Evolutionary conservation across 2,797 vertebrate genomes (phyloP), one percentile per base, ranked within the genome.

Genomic region (Hippocampus kuda): DNA sequence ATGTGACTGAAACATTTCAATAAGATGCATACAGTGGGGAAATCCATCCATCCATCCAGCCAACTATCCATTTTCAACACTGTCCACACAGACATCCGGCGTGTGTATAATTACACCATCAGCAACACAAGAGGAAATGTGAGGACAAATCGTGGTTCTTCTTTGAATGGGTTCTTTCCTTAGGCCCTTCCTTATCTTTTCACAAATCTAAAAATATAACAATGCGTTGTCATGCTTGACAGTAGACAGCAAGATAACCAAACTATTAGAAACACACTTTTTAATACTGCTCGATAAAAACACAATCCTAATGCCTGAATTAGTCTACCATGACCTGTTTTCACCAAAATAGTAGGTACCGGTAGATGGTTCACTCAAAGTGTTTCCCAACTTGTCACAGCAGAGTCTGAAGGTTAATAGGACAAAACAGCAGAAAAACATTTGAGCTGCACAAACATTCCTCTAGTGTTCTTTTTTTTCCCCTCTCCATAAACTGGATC

Each of bases 391-490:
- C 24, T 59, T 30, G 56, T 2, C 56, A 16, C 26, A 44, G 41
- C 34, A 38, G 30, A 22, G 20, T 63, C 61, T 22, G 20, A 63
- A 46, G 62, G 62, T 64, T 64, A 44, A 7, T 64, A 46, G n/a
- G 62, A 46, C 62, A 64, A n/a, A 64, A 44, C 62, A 15, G 62
- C n/a, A 44, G 41, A 64, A 64, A 64, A 63, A 63, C 34, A 42
- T 64, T 64, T 64, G 62, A 13, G 41, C 41, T 24, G 38, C 41
- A 64, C 62, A 44, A 64, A 46, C n/a, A 46, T 64, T 64, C n/a
- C 41, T n/a, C 13, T n/a, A 44, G 62, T 41, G 61, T 27, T 57
- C 10, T 22, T 61, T 18, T 11, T 22, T 22, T 2, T 4, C 22
- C 27, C 34, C 16, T 13, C 38, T 15, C 8, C 13, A 24, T 46